These are phyloP conservation scores for Eidolon helvum DNA, from an alignment of 2,113 vertebrate genomes.

Conservation along the genomic window DNA sequence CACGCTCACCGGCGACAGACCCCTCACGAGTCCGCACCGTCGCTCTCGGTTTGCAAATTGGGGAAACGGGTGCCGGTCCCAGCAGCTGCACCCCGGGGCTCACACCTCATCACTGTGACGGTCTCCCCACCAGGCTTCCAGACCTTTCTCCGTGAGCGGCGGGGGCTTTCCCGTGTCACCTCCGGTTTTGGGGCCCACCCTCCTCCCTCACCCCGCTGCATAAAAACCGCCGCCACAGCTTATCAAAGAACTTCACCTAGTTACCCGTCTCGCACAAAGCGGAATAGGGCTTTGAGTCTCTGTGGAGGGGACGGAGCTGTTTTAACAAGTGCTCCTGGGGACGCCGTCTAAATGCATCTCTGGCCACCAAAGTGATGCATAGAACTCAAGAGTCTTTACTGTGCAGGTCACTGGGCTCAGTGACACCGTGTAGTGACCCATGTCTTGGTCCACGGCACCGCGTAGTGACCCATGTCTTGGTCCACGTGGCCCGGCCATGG, in stretches of 20 bases:
- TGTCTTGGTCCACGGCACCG: background rate
- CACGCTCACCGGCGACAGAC: background rate
- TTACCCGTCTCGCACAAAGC: background rate
- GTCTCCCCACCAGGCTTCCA: rapidly evolving
- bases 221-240: background rate
- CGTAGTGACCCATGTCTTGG: background rate
- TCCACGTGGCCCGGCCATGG: rapidly evolving
- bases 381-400: background rate
- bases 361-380: background rate
- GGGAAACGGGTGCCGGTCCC: background rate
- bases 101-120: rapidly evolving
- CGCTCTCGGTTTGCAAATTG: background rate
- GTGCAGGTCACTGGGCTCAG: rapidly evolving
- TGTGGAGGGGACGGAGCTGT: background rate
- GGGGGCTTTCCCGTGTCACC: background rate
- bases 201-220: rapidly evolving
- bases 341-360: background rate
- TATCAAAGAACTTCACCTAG: background rate
- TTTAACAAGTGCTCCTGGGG: no score
- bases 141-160: background rate
- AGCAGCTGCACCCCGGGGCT: rapidly evolving
- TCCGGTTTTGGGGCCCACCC: background rate
- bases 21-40: background rate
- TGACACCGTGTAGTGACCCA: background rate
- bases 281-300: background rate